A percentile compares a stretch with the other conserved stretches of the same genome.
Evolutionary conservation across 2,797 vertebrate genomes (phyloP).

Genomic region (Oryzias sinensis): DNA sequence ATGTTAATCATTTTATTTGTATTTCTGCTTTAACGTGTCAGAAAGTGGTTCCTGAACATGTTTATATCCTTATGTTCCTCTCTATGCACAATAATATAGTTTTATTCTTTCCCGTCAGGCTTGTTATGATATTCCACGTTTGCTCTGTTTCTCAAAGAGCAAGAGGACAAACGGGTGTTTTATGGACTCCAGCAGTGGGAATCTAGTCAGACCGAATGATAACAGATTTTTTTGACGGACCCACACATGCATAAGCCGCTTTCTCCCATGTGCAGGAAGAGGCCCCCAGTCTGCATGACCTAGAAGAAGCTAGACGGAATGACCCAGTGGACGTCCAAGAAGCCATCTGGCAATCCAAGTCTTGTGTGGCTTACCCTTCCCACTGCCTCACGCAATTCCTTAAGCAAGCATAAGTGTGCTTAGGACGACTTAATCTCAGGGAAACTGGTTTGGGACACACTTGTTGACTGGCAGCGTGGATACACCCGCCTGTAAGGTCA

Average conservation of each 20-base stretch:
- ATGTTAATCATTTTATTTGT: too few relatives aligned
- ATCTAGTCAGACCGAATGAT: slow-evolving; percentile 43
- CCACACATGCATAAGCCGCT: slow-evolving; percentile 63
- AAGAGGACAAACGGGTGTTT: too few relatives aligned
- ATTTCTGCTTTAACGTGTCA: too few relatives aligned
- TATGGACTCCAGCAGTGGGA: slow-evolving; percentile 17
- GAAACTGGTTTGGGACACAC: slow-evolving; percentile 68
- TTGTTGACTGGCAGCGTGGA: slow-evolving; percentile 44
- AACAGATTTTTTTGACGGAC: slow-evolving; percentile 60
- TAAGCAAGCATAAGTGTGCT: slow-evolving; percentile 75
- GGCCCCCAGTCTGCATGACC: slow-evolving; percentile 64
- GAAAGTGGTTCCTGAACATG: too few relatives aligned
- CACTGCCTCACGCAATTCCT: slow-evolving; percentile 70
- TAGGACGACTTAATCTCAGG: slow-evolving; percentile 74
- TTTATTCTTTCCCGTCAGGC: too few relatives aligned
- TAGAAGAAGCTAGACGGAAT: slow-evolving; percentile 73
- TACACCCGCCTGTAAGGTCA: slow-evolving; percentile 55
- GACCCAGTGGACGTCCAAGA: slow-evolving; percentile 74
- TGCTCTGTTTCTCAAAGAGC: too few relatives aligned
- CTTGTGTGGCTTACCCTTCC: slow-evolving; percentile 73
- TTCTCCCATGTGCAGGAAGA: slow-evolving; percentile 59
- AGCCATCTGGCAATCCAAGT: slow-evolving; percentile 76
- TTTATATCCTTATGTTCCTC: too few relatives aligned
- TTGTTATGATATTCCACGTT: too few relatives aligned
- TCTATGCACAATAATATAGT: too few relatives aligned